Conservation (phyloP, 1,140 invertebrate species). For the Mamestra configurata region DNA sequence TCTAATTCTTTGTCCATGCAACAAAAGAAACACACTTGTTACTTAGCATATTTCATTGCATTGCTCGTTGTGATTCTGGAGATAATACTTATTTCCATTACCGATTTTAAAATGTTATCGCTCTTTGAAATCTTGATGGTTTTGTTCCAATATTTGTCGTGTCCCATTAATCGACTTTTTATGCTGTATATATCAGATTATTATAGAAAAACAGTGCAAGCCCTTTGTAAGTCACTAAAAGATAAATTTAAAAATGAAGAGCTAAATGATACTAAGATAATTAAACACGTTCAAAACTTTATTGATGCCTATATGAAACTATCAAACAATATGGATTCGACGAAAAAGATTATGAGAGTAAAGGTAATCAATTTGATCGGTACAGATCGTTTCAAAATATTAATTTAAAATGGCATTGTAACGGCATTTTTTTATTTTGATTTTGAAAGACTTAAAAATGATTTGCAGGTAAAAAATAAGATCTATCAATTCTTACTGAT, state of each 20-base stretch:
- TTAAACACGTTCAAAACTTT: background rate
- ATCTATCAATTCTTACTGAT: too few species aligned
- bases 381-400: too few species aligned
- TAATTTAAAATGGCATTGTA: too few species aligned
- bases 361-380: too few species aligned
- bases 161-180: background rate
- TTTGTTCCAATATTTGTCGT: too few species aligned
- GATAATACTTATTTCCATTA: too few species aligned
- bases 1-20: too few species aligned
- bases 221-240: background rate
- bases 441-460: too few species aligned
- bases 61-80: background rate
- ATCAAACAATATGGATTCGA: background rate
- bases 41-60: background rate
- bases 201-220: background rate
- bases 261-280: background rate
- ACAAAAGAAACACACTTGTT: background rate
- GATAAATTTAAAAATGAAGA: background rate
- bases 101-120: too few species aligned
- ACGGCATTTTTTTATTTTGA: background rate
- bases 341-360: background rate
- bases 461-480: too few species aligned
- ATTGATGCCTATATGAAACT: background rate
- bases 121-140: too few species aligned
- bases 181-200: background rate